Evolutionary conservation across 2,113 vertebrate genomes (phyloP).

Genomic region (Parus major): DNA sequence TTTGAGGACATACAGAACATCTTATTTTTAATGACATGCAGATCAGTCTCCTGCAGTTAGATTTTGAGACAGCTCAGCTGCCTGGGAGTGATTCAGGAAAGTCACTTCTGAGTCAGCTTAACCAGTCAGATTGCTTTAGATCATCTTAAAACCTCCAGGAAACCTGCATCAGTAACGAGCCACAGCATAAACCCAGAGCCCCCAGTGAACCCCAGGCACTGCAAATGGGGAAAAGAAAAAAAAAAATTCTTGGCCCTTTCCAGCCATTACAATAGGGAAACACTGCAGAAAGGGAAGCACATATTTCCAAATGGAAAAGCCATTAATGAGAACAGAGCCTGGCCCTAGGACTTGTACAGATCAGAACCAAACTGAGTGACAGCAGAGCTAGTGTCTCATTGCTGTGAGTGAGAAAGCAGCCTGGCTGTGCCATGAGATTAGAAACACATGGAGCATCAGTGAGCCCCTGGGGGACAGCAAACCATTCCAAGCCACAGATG

Average conservation of each 20-base stretch:
- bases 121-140: neutral
- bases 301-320: neutral
- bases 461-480: neutral
- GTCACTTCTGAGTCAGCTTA: constrained; percentile 27
- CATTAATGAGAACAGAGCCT: neutral
- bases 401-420: neutral
- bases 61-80: neutral
- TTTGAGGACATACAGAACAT: neutral
- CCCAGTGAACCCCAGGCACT: neutral
- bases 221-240: neutral
- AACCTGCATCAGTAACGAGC: neutral
- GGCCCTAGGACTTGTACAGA: accelerated
- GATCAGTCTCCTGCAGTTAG: neutral
- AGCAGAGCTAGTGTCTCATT: accelerated
- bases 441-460: neutral
- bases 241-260: neutral
- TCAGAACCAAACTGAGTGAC: neutral
- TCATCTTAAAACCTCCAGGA: neutral
- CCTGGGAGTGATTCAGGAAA: neutral
- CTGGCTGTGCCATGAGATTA: accelerated
- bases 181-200: neutral
- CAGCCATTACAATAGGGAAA: neutral
- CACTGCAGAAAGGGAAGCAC: neutral
- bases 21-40: neutral
- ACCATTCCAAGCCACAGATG: neutral